Base-by-base conservation (phyloP, 64 coral and sea anemone genomes). In the Anthopleura sola region DNA sequence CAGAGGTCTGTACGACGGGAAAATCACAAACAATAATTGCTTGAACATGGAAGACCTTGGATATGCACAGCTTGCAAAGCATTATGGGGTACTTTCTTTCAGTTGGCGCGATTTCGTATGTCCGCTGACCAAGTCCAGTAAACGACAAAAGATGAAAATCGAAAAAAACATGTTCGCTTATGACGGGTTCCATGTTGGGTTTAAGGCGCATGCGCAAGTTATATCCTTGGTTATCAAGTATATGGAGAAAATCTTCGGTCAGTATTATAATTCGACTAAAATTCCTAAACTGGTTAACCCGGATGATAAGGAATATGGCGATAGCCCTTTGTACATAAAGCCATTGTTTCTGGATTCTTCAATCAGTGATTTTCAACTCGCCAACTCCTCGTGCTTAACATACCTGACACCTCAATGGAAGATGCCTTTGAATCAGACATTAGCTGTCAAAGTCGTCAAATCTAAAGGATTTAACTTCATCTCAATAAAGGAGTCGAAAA, bases 61-160 rank as follows among this genome's bases (percentile, higher is more conserved):
- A 16, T 88, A 88, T 36, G 66, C 81, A 40, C 75, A 95, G 82
- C 82, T 95, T 0, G 88, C 64, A 49, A 71, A 77, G 23, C 77
- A 91, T 87, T 95, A 95, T 88, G 83, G 86, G 47, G 84, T 91
- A 57, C 80, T 86, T 33, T 34, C 82, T 7, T 75, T 91, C 46
- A 87, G 93, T 24, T 91, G 88, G 93, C 68, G 93, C 23, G 89
- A 91, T 37, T 44, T 91, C 24, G 89, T 91, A 20, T 95, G 89
- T 85, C 93, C 93, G 40, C 60, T 91, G 86, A 81, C 77, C 83
- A 79, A 31, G 26, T 56, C 75, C 0, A 23, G 15, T 5, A 91
- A 49, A 77, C 55, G 90, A 18, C 32, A 68, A 46, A 54, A 55
- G 36, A 76, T 85, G 78, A 24, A 81, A 39, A 78, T 79, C 0